Conservation (phyloP, 64 coral and sea anemone species). For the Actinia tenebrosa region DNA sequence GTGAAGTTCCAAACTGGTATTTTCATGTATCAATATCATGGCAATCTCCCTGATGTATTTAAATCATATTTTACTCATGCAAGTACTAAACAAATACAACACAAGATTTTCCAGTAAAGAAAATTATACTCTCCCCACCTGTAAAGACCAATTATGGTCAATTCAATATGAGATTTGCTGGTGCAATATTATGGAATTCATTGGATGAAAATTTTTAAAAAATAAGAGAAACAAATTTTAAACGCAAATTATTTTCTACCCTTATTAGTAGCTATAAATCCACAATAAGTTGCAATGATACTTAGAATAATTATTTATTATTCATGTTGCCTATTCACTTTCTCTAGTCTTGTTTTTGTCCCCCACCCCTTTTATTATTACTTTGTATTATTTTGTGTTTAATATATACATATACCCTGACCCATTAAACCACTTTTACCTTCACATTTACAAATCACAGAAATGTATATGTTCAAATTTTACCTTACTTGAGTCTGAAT, state of each 20-base stretch:
- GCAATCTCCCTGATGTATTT: slow-evolving; percentile 14
- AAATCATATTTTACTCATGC: slow-evolving; percentile 34
- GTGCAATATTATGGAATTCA: slow-evolving; percentile 34
- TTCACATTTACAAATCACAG: too few species aligned
- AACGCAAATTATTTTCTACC: not conserved
- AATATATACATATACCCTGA: too few species aligned
- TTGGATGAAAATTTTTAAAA: slow-evolving; percentile 22
- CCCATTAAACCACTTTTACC: too few species aligned
- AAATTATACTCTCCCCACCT: slow-evolving; percentile 3
- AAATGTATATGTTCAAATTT: too few species aligned
- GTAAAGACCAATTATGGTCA: slow-evolving; percentile 36
- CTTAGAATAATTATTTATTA: too few species aligned
- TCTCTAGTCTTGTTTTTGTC: too few species aligned
- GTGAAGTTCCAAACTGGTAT: slow-evolving; percentile 29
- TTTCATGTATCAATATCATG: slow-evolving; percentile 23
- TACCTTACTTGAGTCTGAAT: too few species aligned
- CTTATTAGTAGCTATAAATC: not conserved
- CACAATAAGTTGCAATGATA: too few species aligned
- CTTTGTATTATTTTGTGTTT: too few species aligned
- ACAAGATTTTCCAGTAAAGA: slow-evolving; percentile 37
- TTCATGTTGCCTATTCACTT: too few species aligned
- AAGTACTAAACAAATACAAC: slow-evolving; percentile 4
- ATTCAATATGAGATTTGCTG: slow-evolving; percentile 37
- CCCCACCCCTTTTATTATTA: too few species aligned
- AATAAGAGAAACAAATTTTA: not conserved